Base-by-base conservation (phyloP, 2,888 invertebrate genomes). In the Dyspetes luteomarginatus region DNA sequence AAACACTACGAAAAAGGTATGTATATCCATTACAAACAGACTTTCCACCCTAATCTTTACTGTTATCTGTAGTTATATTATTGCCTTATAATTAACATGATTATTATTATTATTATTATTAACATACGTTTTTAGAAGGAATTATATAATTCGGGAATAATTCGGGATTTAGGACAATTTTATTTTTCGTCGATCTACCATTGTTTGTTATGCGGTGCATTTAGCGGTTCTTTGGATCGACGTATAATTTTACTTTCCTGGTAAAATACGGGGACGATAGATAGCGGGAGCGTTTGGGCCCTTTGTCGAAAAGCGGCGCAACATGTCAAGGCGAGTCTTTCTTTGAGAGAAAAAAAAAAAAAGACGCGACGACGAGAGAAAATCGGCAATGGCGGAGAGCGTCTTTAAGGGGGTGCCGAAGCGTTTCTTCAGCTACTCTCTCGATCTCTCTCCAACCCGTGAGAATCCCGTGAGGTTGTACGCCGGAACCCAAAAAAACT, bases 281-380 rank as follows among this genome's bases (percentile, higher is more conserved):
- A 52, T 56, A 52, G 52, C 28, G 52, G 58, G 41, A 72, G 81
- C 55, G 79, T 81, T 80, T 79, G 81, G 77, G 69, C 36, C 78
- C 69, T 82, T 85, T 83, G 84, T 85, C 58, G 65, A 77, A 56
- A 78, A 78, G 78, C 84, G 78, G 84, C 79, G 83, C 85, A 83
- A 86, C 84, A 84, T 82, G 86, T 84, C 85, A 84, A 84, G 82
- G 80, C 69, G 68, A 76, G 50, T 74, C 78, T 82, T 84, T 82
- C 60, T 82, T 75, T 69, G 45, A 28, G n/a, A 62, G 64, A 56
- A 74, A 43, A 69, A 56, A 50, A 68, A 64, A 74, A 77, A 71
- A 60, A 65, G 41, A 68, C 58, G 58, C 58, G 26, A 71, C 65
- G 36, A 45, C 30, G 60, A 48, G 55, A 24, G 58, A 36, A 60